These are phyloP conservation scores for Drosophila robusta DNA, from an alignment of 2,888 invertebrate genomes.

Conservation along the genomic window DNA sequence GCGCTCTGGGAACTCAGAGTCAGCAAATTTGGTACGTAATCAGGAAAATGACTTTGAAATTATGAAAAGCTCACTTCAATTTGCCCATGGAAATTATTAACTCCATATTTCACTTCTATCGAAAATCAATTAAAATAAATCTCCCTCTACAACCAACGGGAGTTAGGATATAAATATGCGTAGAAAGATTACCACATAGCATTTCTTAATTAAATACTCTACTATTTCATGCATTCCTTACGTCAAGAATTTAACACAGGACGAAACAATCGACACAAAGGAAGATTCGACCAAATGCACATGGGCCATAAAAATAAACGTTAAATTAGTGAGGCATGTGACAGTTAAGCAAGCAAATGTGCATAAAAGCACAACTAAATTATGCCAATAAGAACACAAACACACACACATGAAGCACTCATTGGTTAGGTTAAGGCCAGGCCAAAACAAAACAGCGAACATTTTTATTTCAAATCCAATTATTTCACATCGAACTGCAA, in stretches of 20 bases:
- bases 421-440: slow-evolving; percentile 32
- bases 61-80: too few relatives aligned
- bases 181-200: too few relatives aligned
- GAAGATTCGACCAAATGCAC: slow-evolving; percentile 43
- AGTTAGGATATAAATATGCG: too few relatives aligned
- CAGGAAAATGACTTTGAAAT: too few relatives aligned
- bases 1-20: too few relatives aligned
- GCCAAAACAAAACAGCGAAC: slow-evolving; percentile 55
- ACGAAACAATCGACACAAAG: slow-evolving; percentile 24
- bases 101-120: too few relatives aligned
- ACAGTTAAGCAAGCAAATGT: slow-evolving; percentile 50
- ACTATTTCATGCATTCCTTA: too few relatives aligned
- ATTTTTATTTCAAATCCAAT: slow-evolving; percentile 82
- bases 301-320: slow-evolving; percentile 63
- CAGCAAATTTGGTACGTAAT: too few relatives aligned
- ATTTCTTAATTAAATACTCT: too few relatives aligned
- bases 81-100: too few relatives aligned
- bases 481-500: slow-evolving; percentile 81
- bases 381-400: slow-evolving; percentile 49
- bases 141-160: too few relatives aligned
- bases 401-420: slow-evolving; percentile 8
- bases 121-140: too few relatives aligned
- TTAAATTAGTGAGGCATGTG: slow-evolving; percentile 71
- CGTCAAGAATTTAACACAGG: neutral
- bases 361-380: slow-evolving; percentile 55